Evolutionary conservation across 2,113 vertebrate species (phyloP), one percentile per base, ranked within the genome.

Genomic region (Erinaceus europaeus): DNA sequence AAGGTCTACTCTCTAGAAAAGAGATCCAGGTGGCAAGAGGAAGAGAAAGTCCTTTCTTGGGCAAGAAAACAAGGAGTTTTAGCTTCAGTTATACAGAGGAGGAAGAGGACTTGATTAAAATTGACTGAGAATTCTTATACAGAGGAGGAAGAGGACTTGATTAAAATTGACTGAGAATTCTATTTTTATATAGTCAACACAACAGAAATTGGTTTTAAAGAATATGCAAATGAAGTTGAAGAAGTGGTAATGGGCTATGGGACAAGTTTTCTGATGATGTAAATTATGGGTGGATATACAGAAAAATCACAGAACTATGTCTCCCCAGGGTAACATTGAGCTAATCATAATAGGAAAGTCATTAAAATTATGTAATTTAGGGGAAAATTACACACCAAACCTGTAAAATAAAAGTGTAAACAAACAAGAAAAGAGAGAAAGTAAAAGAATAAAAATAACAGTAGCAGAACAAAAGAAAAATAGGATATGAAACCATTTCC

Each of bases 371-470:
- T 50, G 32, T 78, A 82, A 92, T 61, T 62, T 59, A 9, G 9
- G 55, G 40, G 1, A 36, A 82, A 90, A 81, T 81, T 48, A 76
- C 71, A 89, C 36, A 68, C 32, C 65, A 84, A 69, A 64, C n/a
- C 21, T 74, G 62, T 50, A 71, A 92, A 88, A 79, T 23, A 17
- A 83, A 84, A 88, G 59, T 44, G 32, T 76, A 29, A 74, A 71
- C 76, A 48, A 12, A 44, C 20, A 75, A 14, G 38, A 67, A 61
- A 48, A 18, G 2, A 17, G 2, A 50, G 29, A 50, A n/a, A 76
- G 67, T 27, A 44, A 71, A 89, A 42, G 53, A 40, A 65, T 65
- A 52, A 3, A 81, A 0, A 34, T n/a, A 9, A 32, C 38, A 61
- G 67, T n/a, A 86, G 20, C 5, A 6, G 6, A 62, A 89, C 1